These are phyloP conservation scores for Acridotheres tristis DNA, from an alignment of 2,797 vertebrate species.

Conservation along the genomic window DNA sequence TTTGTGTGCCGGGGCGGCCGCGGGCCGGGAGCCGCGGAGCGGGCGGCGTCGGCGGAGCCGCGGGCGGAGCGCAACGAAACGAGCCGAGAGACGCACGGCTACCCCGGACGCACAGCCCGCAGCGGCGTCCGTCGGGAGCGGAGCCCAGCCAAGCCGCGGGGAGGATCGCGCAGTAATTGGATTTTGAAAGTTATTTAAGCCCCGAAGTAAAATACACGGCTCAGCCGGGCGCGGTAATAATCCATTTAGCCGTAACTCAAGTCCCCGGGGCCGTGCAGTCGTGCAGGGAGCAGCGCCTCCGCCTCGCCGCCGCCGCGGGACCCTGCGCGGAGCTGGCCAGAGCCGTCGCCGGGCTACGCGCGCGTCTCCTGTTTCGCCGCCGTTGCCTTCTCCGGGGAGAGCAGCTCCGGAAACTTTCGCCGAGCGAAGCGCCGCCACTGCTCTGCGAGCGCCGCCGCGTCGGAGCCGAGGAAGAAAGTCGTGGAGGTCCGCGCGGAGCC, in stretches of 20 bases:
- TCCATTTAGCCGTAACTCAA: constrained; percentile 21
- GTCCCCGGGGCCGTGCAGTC: background rate
- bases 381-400: background rate
- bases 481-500: background rate
- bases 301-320: background rate
- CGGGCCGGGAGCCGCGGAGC: background rate
- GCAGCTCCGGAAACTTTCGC: background rate
- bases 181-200: constrained; percentile 45
- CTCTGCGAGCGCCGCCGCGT: background rate
- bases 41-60: background rate
- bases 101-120: background rate
- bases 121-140: background rate
- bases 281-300: background rate
- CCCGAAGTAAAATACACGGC: background rate
- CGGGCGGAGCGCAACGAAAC: background rate
- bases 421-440: background rate
- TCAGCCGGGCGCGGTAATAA: constrained; percentile 26
- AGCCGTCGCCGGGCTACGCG: background rate
- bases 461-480: background rate
- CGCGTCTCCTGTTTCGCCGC: background rate
- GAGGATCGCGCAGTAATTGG: constrained; percentile 40
- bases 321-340: background rate
- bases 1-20: constrained; percentile 43
- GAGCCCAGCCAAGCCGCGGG: background rate
- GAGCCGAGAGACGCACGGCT: background rate